These are phyloP conservation scores for Nyctibius grandis DNA, from an alignment of 2,797 vertebrate species.

Conservation along the genomic window DNA sequence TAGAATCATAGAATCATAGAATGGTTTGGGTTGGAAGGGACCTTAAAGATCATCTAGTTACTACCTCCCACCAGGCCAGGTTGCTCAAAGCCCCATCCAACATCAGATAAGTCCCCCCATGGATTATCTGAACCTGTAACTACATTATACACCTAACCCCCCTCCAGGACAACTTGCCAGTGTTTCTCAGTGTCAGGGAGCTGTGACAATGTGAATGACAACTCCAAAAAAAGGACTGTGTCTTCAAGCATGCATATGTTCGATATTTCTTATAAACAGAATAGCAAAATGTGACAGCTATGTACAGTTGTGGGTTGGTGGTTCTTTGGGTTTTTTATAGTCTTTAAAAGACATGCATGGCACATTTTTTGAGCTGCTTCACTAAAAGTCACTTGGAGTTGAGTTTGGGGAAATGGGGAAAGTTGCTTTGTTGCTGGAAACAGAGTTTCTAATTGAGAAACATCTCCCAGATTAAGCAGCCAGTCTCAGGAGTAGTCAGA, in stretches of 20 bases:
- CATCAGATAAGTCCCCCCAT: accelerated
- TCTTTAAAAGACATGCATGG: neutral
- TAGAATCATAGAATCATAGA: too few species aligned
- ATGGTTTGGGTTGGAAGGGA: too few species aligned
- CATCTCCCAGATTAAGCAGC: neutral
- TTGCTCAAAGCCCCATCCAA: too few species aligned
- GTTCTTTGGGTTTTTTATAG: neutral
- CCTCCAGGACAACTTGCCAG: neutral
- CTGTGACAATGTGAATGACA: neutral
- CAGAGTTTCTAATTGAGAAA: neutral
- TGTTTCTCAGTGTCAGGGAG: neutral
- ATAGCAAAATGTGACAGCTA: neutral
- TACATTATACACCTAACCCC: neutral
- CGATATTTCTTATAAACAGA: neutral
- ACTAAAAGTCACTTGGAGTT: neutral
- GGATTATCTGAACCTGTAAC: neutral
- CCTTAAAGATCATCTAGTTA: too few species aligned
- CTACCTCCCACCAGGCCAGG: too few species aligned
- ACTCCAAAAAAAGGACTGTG: neutral
- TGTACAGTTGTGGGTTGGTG: neutral
- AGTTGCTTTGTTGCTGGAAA: neutral
- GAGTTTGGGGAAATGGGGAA: neutral
- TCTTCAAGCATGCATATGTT: neutral
- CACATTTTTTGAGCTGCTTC: neutral
- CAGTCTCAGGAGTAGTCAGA: neutral